These are phyloP conservation scores for pig (Sus scrofa) DNA, from an alignment of 2,113 vertebrate genomes.

Conservation along the genomic window T2T-Sscrofa CM000829.6:63011001-63011500, in stretches of 20 bases:
- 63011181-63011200: background rate
- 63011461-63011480: slow-evolving; percentile 77
- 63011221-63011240: slow-evolving; percentile 52
- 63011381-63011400: slow-evolving; percentile 69
- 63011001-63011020: background rate
- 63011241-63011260: slow-evolving; percentile 72
- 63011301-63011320: slow-evolving; percentile 4
- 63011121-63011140: slow-evolving; percentile 1
- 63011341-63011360: slow-evolving; percentile 55
- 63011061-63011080: background rate
- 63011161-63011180: background rate
- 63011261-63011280: slow-evolving; percentile 39
- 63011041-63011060: background rate
- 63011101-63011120: slow-evolving; percentile 38
- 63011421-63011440: slow-evolving; percentile 36
- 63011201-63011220: slow-evolving; percentile 44
- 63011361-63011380: slow-evolving; percentile 35
- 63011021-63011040: background rate
- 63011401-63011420: slow-evolving; percentile 50
- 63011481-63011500: slow-evolving; percentile 78
- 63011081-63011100: slow-evolving; percentile 18
- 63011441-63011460: slow-evolving; percentile 69
- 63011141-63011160: slow-evolving; percentile 7
- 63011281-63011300: slow-evolving; percentile 6
- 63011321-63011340: slow-evolving; percentile 39